A percentile compares a stretch with the other conserved stretches of the same genome.
Conservation (phyloP, 2,113 vertebrate species). For the Eptesicus fuscus region DNA sequence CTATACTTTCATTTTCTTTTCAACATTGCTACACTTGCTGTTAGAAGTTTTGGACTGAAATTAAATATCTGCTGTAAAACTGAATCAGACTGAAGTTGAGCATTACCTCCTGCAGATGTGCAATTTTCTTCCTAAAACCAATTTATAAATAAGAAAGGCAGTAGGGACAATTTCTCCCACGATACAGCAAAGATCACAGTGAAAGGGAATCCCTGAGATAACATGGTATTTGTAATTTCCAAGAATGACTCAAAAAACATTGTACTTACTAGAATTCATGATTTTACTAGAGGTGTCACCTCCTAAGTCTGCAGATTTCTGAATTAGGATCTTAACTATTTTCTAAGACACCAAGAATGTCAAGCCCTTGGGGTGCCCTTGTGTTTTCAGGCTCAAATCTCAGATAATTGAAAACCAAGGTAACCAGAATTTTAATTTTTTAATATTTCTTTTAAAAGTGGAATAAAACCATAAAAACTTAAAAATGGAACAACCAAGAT, state of each 20-base stretch:
- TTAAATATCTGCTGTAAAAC: not conserved
- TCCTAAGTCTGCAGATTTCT: conserved; percentile 54
- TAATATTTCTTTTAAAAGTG: not conserved
- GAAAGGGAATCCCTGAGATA: not conserved
- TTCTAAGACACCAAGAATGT: not conserved
- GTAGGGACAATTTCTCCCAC: not conserved
- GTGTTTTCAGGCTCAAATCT: not conserved
- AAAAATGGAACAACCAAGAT: not conserved
- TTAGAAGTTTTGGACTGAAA: conserved; percentile 15
- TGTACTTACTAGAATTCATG: not conserved
- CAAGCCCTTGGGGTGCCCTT: not conserved
- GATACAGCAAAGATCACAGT: not conserved
- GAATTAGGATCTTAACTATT: not conserved
- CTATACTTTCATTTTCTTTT: conserved; percentile 28
- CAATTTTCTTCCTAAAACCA: conserved; percentile 35
- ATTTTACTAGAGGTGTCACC: conserved; percentile 9
- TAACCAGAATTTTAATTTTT: not conserved
- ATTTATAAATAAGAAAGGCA: conserved; percentile 36
- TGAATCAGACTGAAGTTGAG: not conserved
- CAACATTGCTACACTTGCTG: not conserved
- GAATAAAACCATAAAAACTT: not conserved
- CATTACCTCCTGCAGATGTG: not conserved
- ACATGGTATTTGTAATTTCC: conserved; percentile 47
- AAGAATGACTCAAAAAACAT: conserved; percentile 38
- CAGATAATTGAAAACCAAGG: not conserved